Evolutionary conservation across 2,113 vertebrate genomes (phyloP).

Genomic region (Sylvilagus bachmani): DNA sequence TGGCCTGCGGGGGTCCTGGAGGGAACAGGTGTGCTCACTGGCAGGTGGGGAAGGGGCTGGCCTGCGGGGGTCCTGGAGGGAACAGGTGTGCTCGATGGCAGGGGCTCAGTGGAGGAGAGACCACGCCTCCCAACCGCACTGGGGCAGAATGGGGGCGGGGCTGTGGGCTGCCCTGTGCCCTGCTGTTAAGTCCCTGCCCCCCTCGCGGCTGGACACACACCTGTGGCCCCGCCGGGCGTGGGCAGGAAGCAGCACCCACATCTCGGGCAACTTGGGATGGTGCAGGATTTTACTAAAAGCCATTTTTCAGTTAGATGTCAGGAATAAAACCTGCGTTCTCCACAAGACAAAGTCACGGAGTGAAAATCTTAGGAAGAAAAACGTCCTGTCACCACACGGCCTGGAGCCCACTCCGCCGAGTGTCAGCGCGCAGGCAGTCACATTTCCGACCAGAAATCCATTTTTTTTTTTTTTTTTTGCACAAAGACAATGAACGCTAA

Average conservation of each 20-base stretch:
- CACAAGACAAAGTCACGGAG: not conserved
- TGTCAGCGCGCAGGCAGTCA: not conserved
- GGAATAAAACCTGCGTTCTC: not conserved
- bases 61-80: not conserved
- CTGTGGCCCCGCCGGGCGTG: fast-evolving
- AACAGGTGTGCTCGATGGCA: fast-evolving
- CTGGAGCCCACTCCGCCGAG: not conserved
- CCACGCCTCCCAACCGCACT: too few relatives aligned
- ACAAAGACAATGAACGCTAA: conserved; percentile 63
- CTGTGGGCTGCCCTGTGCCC: too few relatives aligned
- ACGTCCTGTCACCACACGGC: not conserved
- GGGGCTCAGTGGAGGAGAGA: too few relatives aligned
- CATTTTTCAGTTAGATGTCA: not conserved
- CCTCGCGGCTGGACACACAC: fast-evolving
- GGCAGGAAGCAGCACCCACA: fast-evolving
- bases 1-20: too few relatives aligned
- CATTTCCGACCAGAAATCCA: conserved; percentile 33
- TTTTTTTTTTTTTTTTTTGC: conserved; percentile 58
- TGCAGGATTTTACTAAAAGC: not conserved
- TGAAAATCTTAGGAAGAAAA: conserved; percentile 48
- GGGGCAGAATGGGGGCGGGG: too few relatives aligned
- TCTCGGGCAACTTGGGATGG: not conserved
- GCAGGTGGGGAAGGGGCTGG: too few relatives aligned
- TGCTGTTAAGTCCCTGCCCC: too few relatives aligned
- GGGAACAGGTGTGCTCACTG: too few relatives aligned